phyloP scores from a whole-genome alignment of 2,888 invertebrate genomes.

The Lymantria monacha region DNA sequence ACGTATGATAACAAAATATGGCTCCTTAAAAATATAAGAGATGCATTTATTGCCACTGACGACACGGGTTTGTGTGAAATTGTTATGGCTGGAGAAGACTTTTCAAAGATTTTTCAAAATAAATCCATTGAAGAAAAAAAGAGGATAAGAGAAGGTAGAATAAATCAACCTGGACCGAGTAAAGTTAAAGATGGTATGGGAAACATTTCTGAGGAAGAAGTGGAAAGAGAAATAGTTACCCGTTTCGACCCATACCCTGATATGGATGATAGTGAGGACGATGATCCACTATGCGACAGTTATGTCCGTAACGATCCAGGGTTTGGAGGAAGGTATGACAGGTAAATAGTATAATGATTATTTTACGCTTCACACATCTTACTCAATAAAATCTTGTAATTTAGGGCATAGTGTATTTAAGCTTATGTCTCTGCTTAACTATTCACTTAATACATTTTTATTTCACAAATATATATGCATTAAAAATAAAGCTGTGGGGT shows the following conservation, averaged over 20 bases:
- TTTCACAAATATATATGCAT: too few species aligned
- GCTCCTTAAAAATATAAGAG: slow-evolving; percentile 95
- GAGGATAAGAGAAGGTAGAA: slow-evolving; percentile 52
- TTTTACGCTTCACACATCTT: not conserved
- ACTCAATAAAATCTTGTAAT: too few species aligned
- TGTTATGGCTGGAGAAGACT: slow-evolving; percentile 93
- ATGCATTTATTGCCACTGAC: slow-evolving; percentile 97
- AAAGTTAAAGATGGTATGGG: slow-evolving; percentile 58
- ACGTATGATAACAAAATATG: slow-evolving; percentile 96
- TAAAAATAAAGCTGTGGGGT: too few species aligned
- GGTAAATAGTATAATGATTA: slow-evolving; percentile 2
- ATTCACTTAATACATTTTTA: too few species aligned
- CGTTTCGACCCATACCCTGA: slow-evolving; percentile 88
- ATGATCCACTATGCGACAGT: slow-evolving; percentile 83
- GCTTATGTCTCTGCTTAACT: too few species aligned
- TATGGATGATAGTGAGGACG: slow-evolving; percentile 90
- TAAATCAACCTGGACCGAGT: slow-evolving; percentile 59
- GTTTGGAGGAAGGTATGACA: slow-evolving; percentile 12
- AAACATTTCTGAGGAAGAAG: slow-evolving; percentile 61
- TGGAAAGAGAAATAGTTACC: slow-evolving; percentile 68
- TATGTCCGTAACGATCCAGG: slow-evolving; percentile 87
- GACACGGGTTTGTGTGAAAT: slow-evolving; percentile 97
- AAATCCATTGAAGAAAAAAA: slow-evolving; percentile 70
- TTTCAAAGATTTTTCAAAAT: slow-evolving; percentile 82
- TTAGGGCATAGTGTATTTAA: too few species aligned